Conservation (phyloP, 2,797 vertebrate genomes). For the Myiotriccus ornatus region DNA sequence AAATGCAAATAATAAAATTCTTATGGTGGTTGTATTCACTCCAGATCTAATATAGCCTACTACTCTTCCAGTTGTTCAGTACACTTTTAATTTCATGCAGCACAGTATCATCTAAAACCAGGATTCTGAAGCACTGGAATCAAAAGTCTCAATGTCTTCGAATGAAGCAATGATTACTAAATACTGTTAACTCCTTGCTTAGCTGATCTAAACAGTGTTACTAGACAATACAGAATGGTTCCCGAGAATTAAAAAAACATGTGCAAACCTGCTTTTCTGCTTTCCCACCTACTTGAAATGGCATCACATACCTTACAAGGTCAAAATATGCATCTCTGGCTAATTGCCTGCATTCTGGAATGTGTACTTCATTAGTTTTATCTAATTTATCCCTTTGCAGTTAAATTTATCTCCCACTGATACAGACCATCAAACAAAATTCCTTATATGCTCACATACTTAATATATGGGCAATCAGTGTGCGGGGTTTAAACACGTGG, state of each 20-base stretch:
- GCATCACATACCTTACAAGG: slow-evolving; percentile 4
- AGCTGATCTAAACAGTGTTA: not conserved
- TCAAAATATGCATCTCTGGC: slow-evolving; percentile 41
- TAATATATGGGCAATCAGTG: not conserved
- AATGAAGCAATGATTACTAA: not conserved
- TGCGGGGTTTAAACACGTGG: not conserved
- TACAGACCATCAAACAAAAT: not conserved
- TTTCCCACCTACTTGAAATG: slow-evolving; percentile 56
- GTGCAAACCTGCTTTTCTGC: slow-evolving; percentile 38
- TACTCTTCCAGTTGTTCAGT: not conserved
- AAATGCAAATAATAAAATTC: not conserved
- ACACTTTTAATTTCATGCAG: not conserved
- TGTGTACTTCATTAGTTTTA: slow-evolving; percentile 11
- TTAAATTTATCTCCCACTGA: slow-evolving; percentile 32
- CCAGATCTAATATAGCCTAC: not conserved
- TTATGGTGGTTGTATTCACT: not conserved
- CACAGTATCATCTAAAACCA: not conserved
- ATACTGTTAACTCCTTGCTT: not conserved
- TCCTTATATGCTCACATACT: not conserved
- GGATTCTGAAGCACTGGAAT: not conserved
- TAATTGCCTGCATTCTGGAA: not conserved
- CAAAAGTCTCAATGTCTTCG: not conserved
- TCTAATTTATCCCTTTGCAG: not conserved
- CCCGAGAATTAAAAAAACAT: not conserved
- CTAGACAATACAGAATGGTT: not conserved